Conservation (phyloP, 1,140 invertebrate species). For the Oppia nitens region DNA sequence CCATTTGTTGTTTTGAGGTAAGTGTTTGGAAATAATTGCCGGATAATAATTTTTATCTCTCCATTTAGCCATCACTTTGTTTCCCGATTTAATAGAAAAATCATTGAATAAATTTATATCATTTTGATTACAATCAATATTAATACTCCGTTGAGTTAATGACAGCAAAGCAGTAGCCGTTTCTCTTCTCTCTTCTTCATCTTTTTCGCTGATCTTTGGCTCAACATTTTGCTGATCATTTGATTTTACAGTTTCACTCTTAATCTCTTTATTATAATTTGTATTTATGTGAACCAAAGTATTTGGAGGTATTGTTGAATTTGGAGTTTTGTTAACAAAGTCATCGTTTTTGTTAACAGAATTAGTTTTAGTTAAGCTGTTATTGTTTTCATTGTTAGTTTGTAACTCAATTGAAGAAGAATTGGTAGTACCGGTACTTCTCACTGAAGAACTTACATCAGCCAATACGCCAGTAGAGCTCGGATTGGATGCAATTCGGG, state of each 20-base stretch:
- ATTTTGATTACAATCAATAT: not conserved
- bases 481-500: not conserved
- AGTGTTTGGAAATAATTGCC: slow-evolving; percentile 10
- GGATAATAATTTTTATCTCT: slow-evolving; percentile 22
- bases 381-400: not conserved
- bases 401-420: not conserved
- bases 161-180: slow-evolving; percentile 11
- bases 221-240: not conserved
- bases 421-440: not conserved
- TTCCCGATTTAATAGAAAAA: slow-evolving; percentile 6
- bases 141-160: not conserved
- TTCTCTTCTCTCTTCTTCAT: slow-evolving; percentile 9
- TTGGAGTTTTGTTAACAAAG: not conserved
- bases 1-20: slow-evolving; percentile 18
- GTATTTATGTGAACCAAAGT: not conserved
- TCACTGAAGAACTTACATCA: not conserved
- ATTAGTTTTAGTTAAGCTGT: not conserved
- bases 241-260: not conserved
- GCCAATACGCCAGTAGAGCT: slow-evolving; percentile 3
- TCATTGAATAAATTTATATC: not conserved
- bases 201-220: not conserved
- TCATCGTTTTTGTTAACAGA: not conserved
- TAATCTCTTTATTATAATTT: not conserved
- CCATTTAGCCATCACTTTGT: slow-evolving; percentile 22
- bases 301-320: too few species aligned